Base-by-base conservation (phyloP, 2,113 vertebrate genomes). In the Phalacrocorax brasilianus region DNA sequence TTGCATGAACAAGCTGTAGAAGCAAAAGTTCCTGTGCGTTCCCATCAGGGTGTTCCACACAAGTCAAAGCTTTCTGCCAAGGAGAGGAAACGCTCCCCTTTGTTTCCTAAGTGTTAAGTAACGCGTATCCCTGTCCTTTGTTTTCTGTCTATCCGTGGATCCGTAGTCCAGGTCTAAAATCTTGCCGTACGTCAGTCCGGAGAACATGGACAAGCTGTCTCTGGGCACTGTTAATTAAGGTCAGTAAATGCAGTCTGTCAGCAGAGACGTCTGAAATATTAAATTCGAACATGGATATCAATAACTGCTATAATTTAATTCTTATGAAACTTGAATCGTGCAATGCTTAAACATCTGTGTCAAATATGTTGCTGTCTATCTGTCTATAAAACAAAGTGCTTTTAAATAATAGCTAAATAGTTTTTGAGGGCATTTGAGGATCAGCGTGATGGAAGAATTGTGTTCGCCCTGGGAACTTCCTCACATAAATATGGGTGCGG, bases 181-280 rank as follows among this genome's bases (percentile, higher is more conserved):
- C 62, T 52, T 80, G 42, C 55, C 7, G 0, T 9, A 35, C 23
- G 40, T 87, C 50, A 40, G 2, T 4, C 11, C 8, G 24, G n/a
- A 63, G 89, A 88, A 77, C 79, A 32, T 40, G 82, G 67, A 72
- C 93, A 53, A 87, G 32, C 18, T 89, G 87, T 88, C 80, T 92
- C 93, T 80, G 75, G 66, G 73, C 91, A 58, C 89, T 86, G 79
- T 82, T 92, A 95, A 97, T 97, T 97, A 95, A 91, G 91, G 93
- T 94, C 93, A 93, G 92, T 76, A 94, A 96, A 96, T 89, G 84
- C 88, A 94, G 91, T 96, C 96, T 97, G 93, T 96, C 89, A 80
- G 86, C 58, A 38, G 40, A 58, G 49, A 72, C 20, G 5, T 90
- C 80, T 80, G 74, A 89, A 96, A 88, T 93, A 71, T 59, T 94